Evolutionary conservation across 2,888 invertebrate species (phyloP).

Genomic region (Chaitophorus viminalis): DNA sequence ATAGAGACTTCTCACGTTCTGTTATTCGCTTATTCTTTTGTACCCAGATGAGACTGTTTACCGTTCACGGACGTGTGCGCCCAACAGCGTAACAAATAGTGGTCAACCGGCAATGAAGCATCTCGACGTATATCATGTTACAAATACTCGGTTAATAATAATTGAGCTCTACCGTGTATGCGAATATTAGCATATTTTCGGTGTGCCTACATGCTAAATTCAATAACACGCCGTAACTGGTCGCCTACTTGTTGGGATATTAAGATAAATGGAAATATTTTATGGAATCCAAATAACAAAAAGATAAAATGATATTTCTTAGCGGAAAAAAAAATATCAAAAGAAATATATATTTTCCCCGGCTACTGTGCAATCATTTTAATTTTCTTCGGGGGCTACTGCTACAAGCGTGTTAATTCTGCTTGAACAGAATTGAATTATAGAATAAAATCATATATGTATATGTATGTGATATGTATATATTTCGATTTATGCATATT

Average conservation of each 20-base stretch:
- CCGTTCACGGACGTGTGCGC: slow-evolving; percentile 50
- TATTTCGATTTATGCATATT: too few relatives aligned
- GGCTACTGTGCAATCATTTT: not conserved
- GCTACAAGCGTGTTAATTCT: too few relatives aligned
- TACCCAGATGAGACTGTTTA: not conserved
- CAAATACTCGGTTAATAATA: slow-evolving; percentile 33
- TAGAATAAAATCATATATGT: not conserved
- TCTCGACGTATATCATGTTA: slow-evolving; percentile 30
- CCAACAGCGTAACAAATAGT: slow-evolving; percentile 54
- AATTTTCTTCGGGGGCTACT: not conserved
- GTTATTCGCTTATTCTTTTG: slow-evolving; percentile 49
- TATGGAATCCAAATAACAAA: not conserved
- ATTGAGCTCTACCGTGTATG: not conserved
- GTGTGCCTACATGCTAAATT: not conserved
- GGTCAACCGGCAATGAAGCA: slow-evolving; percentile 24
- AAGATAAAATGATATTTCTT: not conserved
- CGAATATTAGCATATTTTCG: slow-evolving; percentile 25
- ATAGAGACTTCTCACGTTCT: slow-evolving; percentile 46
- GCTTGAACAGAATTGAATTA: not conserved
- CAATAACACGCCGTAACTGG: slow-evolving; percentile 26
- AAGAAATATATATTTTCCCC: not conserved
- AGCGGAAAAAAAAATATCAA: not conserved
- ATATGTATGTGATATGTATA: too few relatives aligned
- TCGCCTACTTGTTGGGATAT: not conserved
- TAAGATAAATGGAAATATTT: slow-evolving; percentile 33